Conservation (phyloP, 2,797 vertebrate species). For the Phylloscopus collybita region DNA sequence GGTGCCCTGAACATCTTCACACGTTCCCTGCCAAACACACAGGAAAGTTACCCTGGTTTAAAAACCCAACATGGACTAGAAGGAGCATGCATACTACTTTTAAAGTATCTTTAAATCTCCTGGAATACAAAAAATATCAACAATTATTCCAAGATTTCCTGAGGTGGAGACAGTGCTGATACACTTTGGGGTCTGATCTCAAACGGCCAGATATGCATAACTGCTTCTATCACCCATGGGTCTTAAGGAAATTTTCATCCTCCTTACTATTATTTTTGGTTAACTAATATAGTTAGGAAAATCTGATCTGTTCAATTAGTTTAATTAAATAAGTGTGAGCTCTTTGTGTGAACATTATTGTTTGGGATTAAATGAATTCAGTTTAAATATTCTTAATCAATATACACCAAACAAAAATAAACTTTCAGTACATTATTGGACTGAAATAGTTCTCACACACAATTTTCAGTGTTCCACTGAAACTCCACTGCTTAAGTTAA, state of each 20-base stretch:
- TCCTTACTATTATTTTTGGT: background rate
- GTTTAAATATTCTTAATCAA: background rate
- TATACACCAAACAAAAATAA: background rate
- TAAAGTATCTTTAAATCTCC: background rate
- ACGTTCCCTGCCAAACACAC: no score
- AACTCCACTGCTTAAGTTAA: background rate
- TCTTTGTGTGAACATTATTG: background rate
- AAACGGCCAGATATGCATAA: background rate
- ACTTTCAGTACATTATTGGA: background rate
- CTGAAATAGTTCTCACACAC: background rate
- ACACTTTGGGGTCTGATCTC: background rate
- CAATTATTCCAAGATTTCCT: background rate
- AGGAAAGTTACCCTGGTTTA: background rate
- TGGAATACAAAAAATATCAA: background rate
- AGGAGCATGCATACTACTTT: fast-evolving
- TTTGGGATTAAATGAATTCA: background rate
- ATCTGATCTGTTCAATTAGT: background rate
- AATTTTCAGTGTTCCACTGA: background rate
- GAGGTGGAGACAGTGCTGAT: background rate
- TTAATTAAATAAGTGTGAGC: background rate
- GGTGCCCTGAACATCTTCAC: no score
- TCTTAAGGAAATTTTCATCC: background rate
- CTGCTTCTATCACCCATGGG: background rate
- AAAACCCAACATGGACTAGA: background rate
- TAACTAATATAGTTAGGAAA: background rate